Conservation (phyloP, 2,888 invertebrate species). For the Nezara viridula region DNA sequence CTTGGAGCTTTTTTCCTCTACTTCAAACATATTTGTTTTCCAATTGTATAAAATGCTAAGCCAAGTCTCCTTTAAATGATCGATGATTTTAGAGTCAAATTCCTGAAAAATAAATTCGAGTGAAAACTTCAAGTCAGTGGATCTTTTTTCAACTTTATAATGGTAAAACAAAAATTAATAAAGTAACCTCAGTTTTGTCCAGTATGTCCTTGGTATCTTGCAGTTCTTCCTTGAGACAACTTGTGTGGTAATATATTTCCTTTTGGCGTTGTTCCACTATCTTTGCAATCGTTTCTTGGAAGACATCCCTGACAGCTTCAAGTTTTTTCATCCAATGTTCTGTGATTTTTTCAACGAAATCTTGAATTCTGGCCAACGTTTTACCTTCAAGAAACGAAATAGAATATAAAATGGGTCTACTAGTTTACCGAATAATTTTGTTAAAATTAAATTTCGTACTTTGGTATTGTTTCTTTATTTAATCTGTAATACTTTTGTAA, state of each 20-base stretch:
- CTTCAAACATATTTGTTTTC: not conserved
- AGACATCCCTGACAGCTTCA: not conserved
- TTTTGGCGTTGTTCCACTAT: not conserved
- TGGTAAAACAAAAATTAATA: not conserved
- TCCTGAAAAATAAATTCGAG: not conserved
- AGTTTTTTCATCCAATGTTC: not conserved
- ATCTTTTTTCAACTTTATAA: not conserved
- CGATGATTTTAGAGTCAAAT: not conserved
- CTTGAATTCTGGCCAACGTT: not conserved
- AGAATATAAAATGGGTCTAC: not conserved
- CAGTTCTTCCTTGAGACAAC: conserved; percentile 9
- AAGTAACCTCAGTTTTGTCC: not conserved
- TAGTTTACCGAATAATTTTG: no score
- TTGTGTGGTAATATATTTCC: not conserved
- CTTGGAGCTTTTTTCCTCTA: not conserved
- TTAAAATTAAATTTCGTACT: no score
- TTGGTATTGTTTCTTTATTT: no score
- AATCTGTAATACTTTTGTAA: no score
- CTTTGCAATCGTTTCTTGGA: not conserved
- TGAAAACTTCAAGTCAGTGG: not conserved
- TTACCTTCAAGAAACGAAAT: not conserved
- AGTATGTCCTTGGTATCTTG: not conserved
- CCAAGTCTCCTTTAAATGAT: not conserved
- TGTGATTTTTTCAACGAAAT: not conserved
- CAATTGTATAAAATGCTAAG: not conserved